Percentiles rank a stretch among this genome's conserved stretches.
Evolutionary conservation across 2,797 vertebrate species (phyloP).

Genomic region (Thripadectes ignobilis): DNA sequence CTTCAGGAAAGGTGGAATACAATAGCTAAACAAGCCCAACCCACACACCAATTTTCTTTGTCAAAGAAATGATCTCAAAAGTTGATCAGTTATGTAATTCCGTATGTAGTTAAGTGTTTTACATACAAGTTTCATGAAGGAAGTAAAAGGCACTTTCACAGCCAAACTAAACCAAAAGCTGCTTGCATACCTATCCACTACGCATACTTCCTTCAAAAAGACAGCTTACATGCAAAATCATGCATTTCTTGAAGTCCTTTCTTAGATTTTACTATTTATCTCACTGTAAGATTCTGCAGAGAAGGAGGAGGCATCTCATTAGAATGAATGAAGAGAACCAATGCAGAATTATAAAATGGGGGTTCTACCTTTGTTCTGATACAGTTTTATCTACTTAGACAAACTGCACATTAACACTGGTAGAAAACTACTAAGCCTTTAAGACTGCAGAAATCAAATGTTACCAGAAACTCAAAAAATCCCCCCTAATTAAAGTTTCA

Average conservation of each 20-base stretch:
- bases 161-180: neutral
- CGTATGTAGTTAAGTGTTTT: fast-evolving
- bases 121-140: neutral
- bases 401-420: neutral
- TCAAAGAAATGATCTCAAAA: neutral
- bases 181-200: neutral
- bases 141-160: neutral
- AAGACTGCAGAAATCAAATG: neutral
- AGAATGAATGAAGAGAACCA: neutral
- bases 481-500: neutral
- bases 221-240: neutral
- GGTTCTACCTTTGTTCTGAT: neutral
- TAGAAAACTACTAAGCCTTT: neutral
- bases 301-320: neutral
- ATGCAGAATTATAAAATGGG: neutral
- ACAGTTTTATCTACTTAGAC: neutral
- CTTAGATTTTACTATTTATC: neutral
- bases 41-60: fast-evolving
- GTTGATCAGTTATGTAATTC: neutral
- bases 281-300: neutral
- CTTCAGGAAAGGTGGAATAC: neutral
- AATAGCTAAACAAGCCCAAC: neutral
- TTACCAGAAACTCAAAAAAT: neutral
- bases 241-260: neutral
- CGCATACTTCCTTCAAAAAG: neutral